Percentiles rank a stretch among this genome's conserved stretches.
Conservation (phyloP, 1,140 invertebrate species). For the Mylabris phalerata region DNA sequence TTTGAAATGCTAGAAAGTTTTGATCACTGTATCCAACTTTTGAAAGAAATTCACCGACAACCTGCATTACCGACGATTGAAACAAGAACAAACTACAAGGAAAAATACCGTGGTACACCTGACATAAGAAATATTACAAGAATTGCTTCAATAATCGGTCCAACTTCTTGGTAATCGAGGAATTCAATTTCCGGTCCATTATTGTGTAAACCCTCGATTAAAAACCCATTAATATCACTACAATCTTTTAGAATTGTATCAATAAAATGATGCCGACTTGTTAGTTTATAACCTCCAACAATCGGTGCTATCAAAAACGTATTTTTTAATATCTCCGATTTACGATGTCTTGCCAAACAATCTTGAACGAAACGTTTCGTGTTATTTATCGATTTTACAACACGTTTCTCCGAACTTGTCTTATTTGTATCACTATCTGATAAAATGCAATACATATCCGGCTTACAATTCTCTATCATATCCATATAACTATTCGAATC, state of each 20-base stretch:
- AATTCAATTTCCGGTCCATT: slow-evolving; percentile 56
- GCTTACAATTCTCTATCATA: slow-evolving; percentile 65
- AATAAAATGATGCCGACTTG: slow-evolving; percentile 51
- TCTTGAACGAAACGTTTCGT: slow-evolving; percentile 51
- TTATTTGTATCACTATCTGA: slow-evolving; percentile 73
- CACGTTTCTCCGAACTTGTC: slow-evolving; percentile 58
- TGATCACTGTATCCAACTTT: too few relatives aligned
- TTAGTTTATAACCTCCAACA: slow-evolving; percentile 62
- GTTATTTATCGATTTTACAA: slow-evolving; percentile 58
- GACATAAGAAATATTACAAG: slow-evolving; percentile 42
- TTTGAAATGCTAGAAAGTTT: too few relatives aligned
- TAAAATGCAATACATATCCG: slow-evolving; percentile 71
- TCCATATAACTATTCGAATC: slow-evolving; percentile 63
- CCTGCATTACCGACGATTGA: too few relatives aligned
- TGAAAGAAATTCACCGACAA: too few relatives aligned
- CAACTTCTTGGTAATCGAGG: slow-evolving; percentile 50
- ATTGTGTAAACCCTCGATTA: slow-evolving; percentile 73
- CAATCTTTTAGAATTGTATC: slow-evolving; percentile 54
- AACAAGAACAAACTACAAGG: neutral
- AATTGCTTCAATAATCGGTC: slow-evolving; percentile 53
- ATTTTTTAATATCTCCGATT: slow-evolving; percentile 46
- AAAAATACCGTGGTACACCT: neutral
- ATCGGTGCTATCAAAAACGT: slow-evolving; percentile 60
- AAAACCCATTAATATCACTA: slow-evolving; percentile 55
- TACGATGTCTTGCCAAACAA: slow-evolving; percentile 52